Evolutionary conservation across 2,888 invertebrate genomes (phyloP).

Genomic region (Mycalesis mineus): DNA sequence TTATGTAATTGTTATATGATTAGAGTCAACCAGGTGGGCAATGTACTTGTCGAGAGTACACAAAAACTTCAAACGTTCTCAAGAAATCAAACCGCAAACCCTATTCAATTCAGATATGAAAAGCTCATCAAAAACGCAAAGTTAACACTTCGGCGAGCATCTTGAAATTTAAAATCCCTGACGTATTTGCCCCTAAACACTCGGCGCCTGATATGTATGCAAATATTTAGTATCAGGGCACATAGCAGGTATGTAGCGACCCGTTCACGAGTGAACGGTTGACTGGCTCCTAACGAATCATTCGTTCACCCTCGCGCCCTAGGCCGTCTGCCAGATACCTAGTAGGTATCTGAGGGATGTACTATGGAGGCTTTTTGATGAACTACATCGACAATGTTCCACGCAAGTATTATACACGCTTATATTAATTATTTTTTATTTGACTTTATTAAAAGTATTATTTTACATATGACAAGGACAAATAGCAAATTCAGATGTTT

Average conservation of each 20-base stretch:
- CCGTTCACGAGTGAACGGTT: constrained; percentile 70
- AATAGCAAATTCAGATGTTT: too few relatives aligned
- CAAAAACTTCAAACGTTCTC: neutral
- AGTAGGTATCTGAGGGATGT: neutral
- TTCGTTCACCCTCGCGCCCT: constrained; percentile 38
- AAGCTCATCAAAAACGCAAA: constrained; percentile 37
- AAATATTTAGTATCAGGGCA: constrained; percentile 69
- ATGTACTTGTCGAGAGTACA: too few relatives aligned
- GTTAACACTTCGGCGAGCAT: constrained; percentile 12
- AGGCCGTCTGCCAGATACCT: constrained; percentile 34
- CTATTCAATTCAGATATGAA: constrained; percentile 17
- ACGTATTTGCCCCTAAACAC: constrained; percentile 47
- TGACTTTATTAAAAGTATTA: too few relatives aligned
- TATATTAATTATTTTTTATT: too few relatives aligned
- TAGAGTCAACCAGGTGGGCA: too few relatives aligned
- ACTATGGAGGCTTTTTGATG: too few relatives aligned
- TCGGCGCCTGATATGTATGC: constrained; percentile 66
- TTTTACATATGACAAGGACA: too few relatives aligned
- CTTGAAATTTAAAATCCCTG: constrained; percentile 34
- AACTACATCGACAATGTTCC: too few relatives aligned
- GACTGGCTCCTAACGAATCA: constrained; percentile 69
- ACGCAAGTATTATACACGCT: too few relatives aligned
- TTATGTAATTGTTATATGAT: too few relatives aligned
- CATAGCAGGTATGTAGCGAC: constrained; percentile 54
- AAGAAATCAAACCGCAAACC: constrained; percentile 1